Base-by-base conservation (phyloP, 2,888 invertebrate species). In the Drosophila tanythrix region DNA sequence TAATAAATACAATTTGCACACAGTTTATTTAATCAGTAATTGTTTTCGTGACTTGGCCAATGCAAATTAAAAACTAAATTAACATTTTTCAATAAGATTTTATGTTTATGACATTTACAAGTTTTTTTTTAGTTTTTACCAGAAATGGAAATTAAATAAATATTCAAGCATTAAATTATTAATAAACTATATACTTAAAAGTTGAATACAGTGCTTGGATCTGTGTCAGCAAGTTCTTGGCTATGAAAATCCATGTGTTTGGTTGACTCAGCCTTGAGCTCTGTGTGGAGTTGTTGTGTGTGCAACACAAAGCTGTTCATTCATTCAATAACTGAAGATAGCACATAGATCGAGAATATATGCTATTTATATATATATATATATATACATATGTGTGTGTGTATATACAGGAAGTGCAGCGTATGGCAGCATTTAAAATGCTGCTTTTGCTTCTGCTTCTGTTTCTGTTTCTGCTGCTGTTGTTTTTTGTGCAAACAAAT, bases 391-490 rank as follows among this genome's bases (percentile, higher is more conserved):
- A 50, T 35, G 29, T 15, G n/a, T 7, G 6, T 36, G 11, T 57
- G 33, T 60, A 18, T 21, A 61, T 76, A 74, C 89, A 83, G 84
- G 84, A 84, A 84, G 69, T 86, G 84, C 89, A 87, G 60, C 71
- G 82, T 79, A 87, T 85, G 84, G 81, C 76, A 67, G 66, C 81
- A 72, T 85, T 74, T 74, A 70, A 78, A 61, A 56, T 46, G 38
- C 40, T 60, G 29, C n/a, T 50, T 31, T 53, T 35, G 51, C 27
- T 66, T 70, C 61, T 71, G 71, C 4, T 35, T 40, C 18, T 18
- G 43, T 10, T 36, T 36, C 15, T 36, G 36, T 25, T 46, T 46
- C 50, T 70, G 38, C 64, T 75, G 46, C 57, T 80, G 71, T 77
- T 77, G 67, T 76, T 74, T 43, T 76, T 82, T 74, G 83, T 65